Base-by-base conservation (phyloP, 92 coral and sea anemone species). In the Montipora capitata region DNA sequence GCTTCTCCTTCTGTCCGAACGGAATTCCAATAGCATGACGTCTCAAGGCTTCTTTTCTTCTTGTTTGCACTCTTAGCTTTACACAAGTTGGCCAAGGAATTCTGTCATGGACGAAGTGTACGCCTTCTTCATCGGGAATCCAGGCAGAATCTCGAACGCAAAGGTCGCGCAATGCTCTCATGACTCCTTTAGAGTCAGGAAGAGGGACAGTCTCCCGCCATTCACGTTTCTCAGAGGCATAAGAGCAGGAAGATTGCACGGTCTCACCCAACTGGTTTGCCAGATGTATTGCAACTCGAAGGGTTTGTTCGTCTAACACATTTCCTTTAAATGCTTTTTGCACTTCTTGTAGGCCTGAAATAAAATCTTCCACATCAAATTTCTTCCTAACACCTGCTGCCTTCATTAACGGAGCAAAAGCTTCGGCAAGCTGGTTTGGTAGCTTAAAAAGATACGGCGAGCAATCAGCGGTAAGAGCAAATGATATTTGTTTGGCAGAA, bases 1-100 rank as follows among this genome's bases (percentile, higher is more conserved):
- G 90, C 51, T 91, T 91, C 72, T 96, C 99, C 13, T 72, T 80
- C 71, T 94, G 99, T 38, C 98, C 98, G 84, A 90, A 94, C 0
- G 95, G 76, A 61, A 94, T 79, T 6, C 90, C 96, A 69, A 59
- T 7, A 77, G 62, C 44, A 44, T 62, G 79, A 4, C 15, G 80
- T 40, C 70, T 75, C 72, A 91, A 74, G 7, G 95, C 76, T 78
- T 89, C 92, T 72, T 86, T 75, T 44, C 92, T 71, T 16, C 94
- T 79, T 68, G 97, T 80, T 39, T 94, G 92, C 5, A 92, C 93
- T 3, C 87, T 89, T 2, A 92, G 67, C 20, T 65, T 16, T 7
- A 16, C 5, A 17, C 90, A 83, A 0, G 39, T 20, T 7, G 49
- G 35, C 85, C 85, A 87, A 12, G 92, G 87, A 14, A 94, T 89